Base-by-base conservation (phyloP, 1,140 invertebrate genomes). In the Whitmania pigra region DNA sequence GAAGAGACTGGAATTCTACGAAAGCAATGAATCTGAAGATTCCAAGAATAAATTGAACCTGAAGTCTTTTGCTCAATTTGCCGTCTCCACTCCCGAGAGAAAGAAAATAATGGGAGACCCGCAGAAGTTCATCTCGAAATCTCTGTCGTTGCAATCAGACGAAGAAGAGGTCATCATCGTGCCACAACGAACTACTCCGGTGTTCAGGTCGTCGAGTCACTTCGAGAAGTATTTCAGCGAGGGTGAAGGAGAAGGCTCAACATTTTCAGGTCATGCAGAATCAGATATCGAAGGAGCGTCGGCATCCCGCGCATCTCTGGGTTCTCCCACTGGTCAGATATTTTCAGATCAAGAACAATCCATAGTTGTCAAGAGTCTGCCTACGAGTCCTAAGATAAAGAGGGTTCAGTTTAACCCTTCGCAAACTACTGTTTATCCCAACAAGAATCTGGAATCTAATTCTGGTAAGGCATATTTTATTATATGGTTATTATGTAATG, bases 141-240 rank as follows among this genome's bases (percentile, higher is more conserved):
- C 57, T 13, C 18, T 63, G 57, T 63, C 57, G 11, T 18, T 63
- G 29, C 22, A 22, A 63, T 63, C 57, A 7, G 57, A 63, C 29
- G 57, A 63, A 1, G 57, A 63, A 22, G 57, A 63, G 0, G 15
- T 6, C 11, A 63, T 63, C 57, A 63, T 25, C 22, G 57, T 31
- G 15, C 22, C 29, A 31, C 57, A 63, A 17, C 11, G 18, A 31
- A 22, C 2, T 49, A 49, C 15, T 49, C 43, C 43, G 15, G 29
- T 63, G 11, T 63, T 63, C 57, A 63, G 18, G 20, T 63, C 57
- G 22, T 63, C 57, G 57, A 31, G 13, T 31, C 57, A 63, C 1
- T 63, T 63, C 29, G 57, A n/a, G 57, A 63, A 63, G 57, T 63
- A 63, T n/a, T 63, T 25, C 57, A 63, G 57, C 57, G 57, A 63